Evolutionary conservation across 1,140 invertebrate genomes (phyloP).

Genomic region (Acromyrmex echinatior): DNA sequence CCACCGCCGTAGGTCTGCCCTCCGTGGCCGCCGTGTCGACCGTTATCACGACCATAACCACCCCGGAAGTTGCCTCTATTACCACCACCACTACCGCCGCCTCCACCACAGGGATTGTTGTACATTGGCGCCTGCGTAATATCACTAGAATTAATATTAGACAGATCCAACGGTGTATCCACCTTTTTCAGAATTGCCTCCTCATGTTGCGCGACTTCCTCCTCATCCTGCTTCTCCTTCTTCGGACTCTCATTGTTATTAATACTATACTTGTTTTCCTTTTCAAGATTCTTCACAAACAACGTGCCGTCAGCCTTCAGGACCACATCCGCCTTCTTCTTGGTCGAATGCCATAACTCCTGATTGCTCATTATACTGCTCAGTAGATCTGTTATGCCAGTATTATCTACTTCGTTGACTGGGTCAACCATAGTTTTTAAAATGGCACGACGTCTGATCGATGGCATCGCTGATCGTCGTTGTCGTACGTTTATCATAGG

Average conservation of each 20-base stretch:
- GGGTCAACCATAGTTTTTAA: conserved; percentile 85
- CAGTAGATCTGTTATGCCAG: conserved; percentile 88
- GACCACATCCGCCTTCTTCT: conserved; percentile 88
- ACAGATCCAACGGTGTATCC: conserved; percentile 79
- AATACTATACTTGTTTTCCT: conserved; percentile 80
- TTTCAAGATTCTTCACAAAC: conserved; percentile 82
- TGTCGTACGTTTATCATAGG: conserved; percentile 75
- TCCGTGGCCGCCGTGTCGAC: conserved; percentile 79
- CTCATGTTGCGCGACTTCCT: background rate
- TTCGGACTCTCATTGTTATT: conserved; percentile 80
- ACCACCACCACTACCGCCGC: conserved; percentile 81
- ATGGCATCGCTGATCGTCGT: conserved; percentile 81
- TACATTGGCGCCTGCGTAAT: conserved; percentile 89
- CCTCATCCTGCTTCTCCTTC: conserved; percentile 72
- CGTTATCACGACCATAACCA: conserved; percentile 79
- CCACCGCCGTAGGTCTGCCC: conserved; percentile 77
- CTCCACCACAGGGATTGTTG: conserved; percentile 80
- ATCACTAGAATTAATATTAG: conserved; percentile 79
- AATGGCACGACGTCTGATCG: conserved; percentile 79
- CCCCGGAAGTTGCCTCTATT: conserved; percentile 82
- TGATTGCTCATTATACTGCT: conserved; percentile 92
- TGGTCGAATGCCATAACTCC: conserved; percentile 91
- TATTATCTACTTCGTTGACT: conserved; percentile 74
- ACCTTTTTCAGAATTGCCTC: conserved; percentile 31
- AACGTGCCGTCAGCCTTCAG: conserved; percentile 89